These are phyloP conservation scores for Suricata suricatta DNA, from an alignment of 2,113 vertebrate species.

Conservation along the genomic window DNA sequence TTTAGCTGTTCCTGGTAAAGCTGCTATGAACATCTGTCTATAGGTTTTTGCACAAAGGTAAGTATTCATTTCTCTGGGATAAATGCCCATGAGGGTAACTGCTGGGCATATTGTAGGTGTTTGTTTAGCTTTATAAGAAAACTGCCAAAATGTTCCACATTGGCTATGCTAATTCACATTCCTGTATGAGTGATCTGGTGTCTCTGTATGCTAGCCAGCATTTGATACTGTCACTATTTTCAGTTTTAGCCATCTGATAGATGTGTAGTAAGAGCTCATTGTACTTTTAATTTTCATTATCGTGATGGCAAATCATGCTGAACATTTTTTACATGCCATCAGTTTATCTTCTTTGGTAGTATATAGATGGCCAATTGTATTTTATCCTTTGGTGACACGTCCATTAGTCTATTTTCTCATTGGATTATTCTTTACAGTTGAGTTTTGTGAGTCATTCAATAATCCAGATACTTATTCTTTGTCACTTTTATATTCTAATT, in stretches of 20 bases:
- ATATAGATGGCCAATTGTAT: not conserved
- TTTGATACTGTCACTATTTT: not conserved
- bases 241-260: not conserved
- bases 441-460: not conserved
- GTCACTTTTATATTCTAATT: not conserved
- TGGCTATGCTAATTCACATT: not conserved
- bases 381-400: not conserved
- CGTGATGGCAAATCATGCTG: not conserved
- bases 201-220: not conserved
- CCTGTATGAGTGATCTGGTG: not conserved
- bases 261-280: not conserved
- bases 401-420: not conserved
- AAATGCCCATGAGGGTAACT: not conserved
- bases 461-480: not conserved
- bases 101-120: not conserved
- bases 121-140: not conserved
- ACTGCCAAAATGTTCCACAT: not conserved
- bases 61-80: conserved; percentile 8
- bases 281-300: not conserved
- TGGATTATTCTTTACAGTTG: not conserved
- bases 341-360: not conserved
- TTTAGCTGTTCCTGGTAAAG: not conserved
- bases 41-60: not conserved
- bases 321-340: not conserved
- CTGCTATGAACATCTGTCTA: not conserved